These are phyloP conservation scores for Neuroscelio doddi DNA, from an alignment of 2,888 invertebrate species.

Conservation along the genomic window DNA sequence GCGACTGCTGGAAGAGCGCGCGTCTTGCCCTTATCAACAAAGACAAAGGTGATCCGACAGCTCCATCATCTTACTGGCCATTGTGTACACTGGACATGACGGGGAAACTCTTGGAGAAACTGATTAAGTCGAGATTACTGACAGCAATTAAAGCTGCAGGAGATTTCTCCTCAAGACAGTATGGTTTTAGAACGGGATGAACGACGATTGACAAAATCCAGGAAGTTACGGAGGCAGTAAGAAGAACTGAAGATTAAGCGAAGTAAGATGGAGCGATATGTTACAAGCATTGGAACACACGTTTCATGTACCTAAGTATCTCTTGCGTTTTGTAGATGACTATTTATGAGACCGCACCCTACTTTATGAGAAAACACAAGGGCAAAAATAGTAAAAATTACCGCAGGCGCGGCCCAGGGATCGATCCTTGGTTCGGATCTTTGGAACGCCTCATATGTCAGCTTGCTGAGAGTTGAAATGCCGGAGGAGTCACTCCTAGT, in stretches of 20 bases:
- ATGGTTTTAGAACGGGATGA: no score
- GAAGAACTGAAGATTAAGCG: no score
- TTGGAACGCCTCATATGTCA: constrained; percentile 6
- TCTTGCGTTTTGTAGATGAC: constrained; percentile 26
- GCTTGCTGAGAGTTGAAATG: not conserved
- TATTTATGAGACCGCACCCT: constrained; percentile 29
- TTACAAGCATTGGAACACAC: constrained; percentile 29
- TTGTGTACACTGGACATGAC: constrained; percentile 49
- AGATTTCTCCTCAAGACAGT: constrained; percentile 3
- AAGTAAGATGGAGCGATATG: no score
- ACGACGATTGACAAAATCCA: no score
- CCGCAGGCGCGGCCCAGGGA: constrained; percentile 11
- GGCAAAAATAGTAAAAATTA: not conserved
- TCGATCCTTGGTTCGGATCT: no score
- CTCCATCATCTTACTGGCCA: constrained; percentile 3
- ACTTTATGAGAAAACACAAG: constrained; percentile 19
- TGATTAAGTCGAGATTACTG: not conserved
- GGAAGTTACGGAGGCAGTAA: no score
- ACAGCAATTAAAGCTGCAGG: not conserved
- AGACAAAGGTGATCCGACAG: not conserved
- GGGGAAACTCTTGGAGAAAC: constrained; percentile 7
- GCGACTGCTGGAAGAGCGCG: constrained; percentile 32
- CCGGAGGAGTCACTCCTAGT: not conserved
- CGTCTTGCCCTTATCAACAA: constrained; percentile 4
- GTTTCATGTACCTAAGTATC: constrained; percentile 44